A percentile compares a stretch with the other conserved stretches of the same genome.
Conservation (phyloP, 2,888 invertebrate species). For the Anthoptus insignis region DNA sequence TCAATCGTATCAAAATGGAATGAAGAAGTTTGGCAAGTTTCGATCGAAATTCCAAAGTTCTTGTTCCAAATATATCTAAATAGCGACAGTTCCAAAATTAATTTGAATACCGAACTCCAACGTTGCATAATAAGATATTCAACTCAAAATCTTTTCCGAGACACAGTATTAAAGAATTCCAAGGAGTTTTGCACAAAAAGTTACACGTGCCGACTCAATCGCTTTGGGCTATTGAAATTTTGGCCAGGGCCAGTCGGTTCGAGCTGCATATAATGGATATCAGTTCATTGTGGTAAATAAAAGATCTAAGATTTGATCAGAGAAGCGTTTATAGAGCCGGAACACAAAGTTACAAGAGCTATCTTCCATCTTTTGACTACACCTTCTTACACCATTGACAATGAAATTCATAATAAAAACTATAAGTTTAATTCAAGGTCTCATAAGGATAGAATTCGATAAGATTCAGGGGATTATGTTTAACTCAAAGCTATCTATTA, state of each 20-base stretch:
- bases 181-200: conserved; percentile 82
- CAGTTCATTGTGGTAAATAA: conserved; percentile 69
- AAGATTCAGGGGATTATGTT: too few relatives aligned
- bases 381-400: conserved; percentile 44
- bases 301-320: conserved; percentile 49
- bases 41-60: conserved; percentile 57
- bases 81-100: conserved; percentile 26
- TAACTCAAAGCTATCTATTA: too few relatives aligned
- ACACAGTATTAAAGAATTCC: conserved; percentile 72
- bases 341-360: not conserved
- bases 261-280: conserved; percentile 77
- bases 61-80: conserved; percentile 23
- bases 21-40: conserved; percentile 35
- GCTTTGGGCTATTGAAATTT: conserved; percentile 83
- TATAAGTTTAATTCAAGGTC: too few relatives aligned
- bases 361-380: not conserved
- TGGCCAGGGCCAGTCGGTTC: conserved; percentile 70
- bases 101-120: conserved; percentile 60
- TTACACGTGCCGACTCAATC: conserved; percentile 82
- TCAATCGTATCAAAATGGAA: not conserved
- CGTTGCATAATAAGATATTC: conserved; percentile 83
- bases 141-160: conserved; percentile 69
- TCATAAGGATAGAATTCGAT: too few relatives aligned
- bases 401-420: conserved; percentile 55
- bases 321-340: conserved; percentile 29